A percentile compares a stretch with the other conserved stretches of the same genome.
phyloP scores from a whole-genome alignment of 1,140 invertebrate genomes.

The Drosophila tani region DNA sequence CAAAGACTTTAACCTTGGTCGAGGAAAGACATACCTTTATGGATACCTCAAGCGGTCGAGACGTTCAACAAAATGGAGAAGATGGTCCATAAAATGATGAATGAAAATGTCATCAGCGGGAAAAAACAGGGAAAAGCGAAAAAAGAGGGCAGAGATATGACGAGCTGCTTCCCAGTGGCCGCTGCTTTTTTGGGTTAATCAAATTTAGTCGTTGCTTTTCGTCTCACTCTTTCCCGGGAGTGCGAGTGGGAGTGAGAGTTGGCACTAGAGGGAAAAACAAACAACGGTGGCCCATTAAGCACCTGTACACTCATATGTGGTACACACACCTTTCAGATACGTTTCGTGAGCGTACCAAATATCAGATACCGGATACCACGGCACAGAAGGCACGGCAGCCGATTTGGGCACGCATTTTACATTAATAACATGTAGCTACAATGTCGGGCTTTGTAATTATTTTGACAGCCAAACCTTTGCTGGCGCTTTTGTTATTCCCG shows the following conservation, averaged over 20 bases:
- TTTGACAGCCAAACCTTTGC: conserved; percentile 63
- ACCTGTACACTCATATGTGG: conserved; percentile 41
- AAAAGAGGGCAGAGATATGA: conserved; percentile 29
- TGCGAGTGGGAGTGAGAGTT: not conserved
- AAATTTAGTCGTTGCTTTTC: conserved; percentile 59
- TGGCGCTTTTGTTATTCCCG: conserved; percentile 42
- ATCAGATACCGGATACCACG: conserved; percentile 30
- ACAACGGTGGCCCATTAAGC: conserved; percentile 48
- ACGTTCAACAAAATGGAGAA: conserved; percentile 45
- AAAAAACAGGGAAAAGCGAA: conserved; percentile 6
- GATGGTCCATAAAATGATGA: conserved; percentile 65
- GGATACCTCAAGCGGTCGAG: conserved; percentile 36
- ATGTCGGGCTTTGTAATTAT: conserved; percentile 76
- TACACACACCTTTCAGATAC: conserved; percentile 37
- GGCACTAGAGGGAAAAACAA: conserved; percentile 4
- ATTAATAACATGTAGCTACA: conserved; percentile 78
- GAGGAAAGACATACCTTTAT: conserved; percentile 44
- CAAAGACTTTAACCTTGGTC: conserved; percentile 25
- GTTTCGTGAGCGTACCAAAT: conserved; percentile 48
- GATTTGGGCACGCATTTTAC: conserved; percentile 65
- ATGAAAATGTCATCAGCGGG: conserved; percentile 65
- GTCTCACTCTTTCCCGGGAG: conserved; percentile 14
- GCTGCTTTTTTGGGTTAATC: conserved; percentile 70
- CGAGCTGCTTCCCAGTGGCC: conserved; percentile 32
- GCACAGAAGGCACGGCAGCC: conserved; percentile 29